These are phyloP conservation scores for Zele albiditarsus DNA, from an alignment of 2,888 invertebrate species.

Conservation along the genomic window DNA sequence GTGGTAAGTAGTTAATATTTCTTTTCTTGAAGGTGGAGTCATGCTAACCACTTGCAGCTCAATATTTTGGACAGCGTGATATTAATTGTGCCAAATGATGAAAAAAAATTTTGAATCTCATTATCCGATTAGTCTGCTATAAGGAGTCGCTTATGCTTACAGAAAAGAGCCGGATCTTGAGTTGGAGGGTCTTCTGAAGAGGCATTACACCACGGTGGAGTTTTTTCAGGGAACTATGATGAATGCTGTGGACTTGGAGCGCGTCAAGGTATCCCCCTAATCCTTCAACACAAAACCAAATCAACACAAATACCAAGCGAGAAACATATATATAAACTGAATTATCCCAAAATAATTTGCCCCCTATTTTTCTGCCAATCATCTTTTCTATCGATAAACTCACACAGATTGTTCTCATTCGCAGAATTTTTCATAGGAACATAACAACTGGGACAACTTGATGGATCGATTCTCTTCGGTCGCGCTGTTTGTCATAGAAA, in stretches of 20 bases:
- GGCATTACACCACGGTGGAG: conserved; percentile 99
- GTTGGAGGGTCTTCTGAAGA: conserved; percentile 99
- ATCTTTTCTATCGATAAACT: conserved; percentile 28
- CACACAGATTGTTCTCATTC: conserved; percentile 10
- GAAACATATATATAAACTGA: conserved; percentile 41
- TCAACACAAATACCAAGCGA: conserved; percentile 30
- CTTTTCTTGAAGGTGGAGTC: neutral
- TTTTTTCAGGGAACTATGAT: conserved; percentile 99
- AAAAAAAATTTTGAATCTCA: neutral
- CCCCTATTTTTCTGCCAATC: neutral
- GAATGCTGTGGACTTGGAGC: conserved; percentile 99
- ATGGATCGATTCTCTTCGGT: conserved; percentile 60
- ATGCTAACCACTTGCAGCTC: neutral
- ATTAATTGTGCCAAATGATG: neutral
- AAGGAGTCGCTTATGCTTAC: conserved; percentile 75
- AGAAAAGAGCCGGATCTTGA: conserved; percentile 99
- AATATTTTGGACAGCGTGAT: neutral
- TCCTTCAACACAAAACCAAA: conserved; percentile 56
- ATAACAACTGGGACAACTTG: conserved; percentile 64
- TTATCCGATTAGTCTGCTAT: conserved; percentile 56
- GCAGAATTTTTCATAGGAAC: conserved; percentile 59
- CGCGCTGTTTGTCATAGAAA: conserved; percentile 50
- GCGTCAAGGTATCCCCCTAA: conserved; percentile 93
- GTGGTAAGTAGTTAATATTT: neutral
- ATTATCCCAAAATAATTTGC: neutral